Evolutionary conservation across 2,888 invertebrate genomes (phyloP), one percentile per base, ranked within the genome.

Genomic region (Xestobium rufovillosum): DNA sequence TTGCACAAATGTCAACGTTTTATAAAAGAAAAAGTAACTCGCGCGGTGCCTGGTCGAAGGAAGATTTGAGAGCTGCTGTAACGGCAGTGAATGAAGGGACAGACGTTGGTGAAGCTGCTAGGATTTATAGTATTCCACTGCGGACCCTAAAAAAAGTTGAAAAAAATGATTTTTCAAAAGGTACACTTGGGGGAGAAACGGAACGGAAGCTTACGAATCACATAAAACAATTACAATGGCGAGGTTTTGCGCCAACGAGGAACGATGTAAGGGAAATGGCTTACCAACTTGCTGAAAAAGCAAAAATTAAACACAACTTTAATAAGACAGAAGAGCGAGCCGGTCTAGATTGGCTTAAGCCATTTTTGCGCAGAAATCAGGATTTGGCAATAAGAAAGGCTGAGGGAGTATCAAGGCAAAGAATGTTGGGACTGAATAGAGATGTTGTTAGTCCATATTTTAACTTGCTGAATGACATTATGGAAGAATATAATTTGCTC

Each of bases 191-290:
- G 8, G 31, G 31, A 13, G 12, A 15, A 33, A 32, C 15, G 10
- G 38, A 38, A 26, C 14, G 14, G 26, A 37, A 41, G 37, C 15
- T 41, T 10, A 19, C 26, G 6, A n/a, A 9, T 3, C 42, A 44
- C 26, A 42, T 44, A 9, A 29, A 36, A 29, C 40, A 44, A 28
- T 8, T 46, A 3, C 44, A 46, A 44, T 36, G 31, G 26, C 10
- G n/a, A 11, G 44, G 46, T n/a, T 46, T 44, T 41, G 39, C 38
- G 8, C 36, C 41, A 17, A 42, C 39, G 8, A 14, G 43, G 33
- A 29, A 23, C 6, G 17, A 27, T 2, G 44, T 47, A 2, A 14
- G 45, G 14, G 10, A 10, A n/a, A 41, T 41, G 35, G 43, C 45
- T 17, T 43, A 28, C 27, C 9, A 31, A 14, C 31, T 45, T 4